phyloP scores from a whole-genome alignment of 2,113 vertebrate species.

The Periophthalmus modestus region DNA sequence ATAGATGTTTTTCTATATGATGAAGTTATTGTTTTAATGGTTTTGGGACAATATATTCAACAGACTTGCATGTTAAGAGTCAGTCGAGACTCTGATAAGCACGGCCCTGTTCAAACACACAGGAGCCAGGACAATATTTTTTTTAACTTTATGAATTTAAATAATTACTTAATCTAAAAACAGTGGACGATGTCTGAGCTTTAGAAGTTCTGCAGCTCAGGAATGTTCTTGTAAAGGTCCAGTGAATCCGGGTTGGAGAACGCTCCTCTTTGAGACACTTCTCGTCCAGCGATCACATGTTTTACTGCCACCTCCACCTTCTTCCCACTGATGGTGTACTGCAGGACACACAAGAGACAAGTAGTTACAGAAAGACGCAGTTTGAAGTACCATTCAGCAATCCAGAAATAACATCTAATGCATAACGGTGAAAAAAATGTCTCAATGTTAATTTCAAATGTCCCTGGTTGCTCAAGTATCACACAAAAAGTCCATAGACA shows the following conservation, averaged over 20 bases:
- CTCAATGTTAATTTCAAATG: too few species aligned
- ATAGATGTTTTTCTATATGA: not conserved
- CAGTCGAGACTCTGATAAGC: not conserved
- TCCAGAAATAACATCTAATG: not conserved
- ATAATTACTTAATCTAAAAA: constrained; percentile 36
- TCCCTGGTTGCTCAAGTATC: too few species aligned
- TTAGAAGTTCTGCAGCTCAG: constrained; percentile 91
- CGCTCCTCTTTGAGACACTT: constrained; percentile 84
- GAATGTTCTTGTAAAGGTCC: constrained; percentile 90
- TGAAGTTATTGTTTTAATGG: not conserved
- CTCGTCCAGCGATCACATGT: constrained; percentile 87
- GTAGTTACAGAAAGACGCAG: not conserved
- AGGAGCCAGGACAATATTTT: not conserved
- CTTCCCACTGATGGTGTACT: constrained; percentile 96
- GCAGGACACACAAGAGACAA: constrained; percentile 17
- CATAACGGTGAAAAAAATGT: not conserved
- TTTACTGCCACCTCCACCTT: constrained; percentile 98
- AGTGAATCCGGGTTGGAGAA: constrained; percentile 94
- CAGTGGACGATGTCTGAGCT: constrained; percentile 7
- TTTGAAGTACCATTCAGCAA: not conserved
- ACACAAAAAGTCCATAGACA: too few species aligned
- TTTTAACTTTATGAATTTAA: constrained; percentile 6
- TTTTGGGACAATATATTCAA: not conserved
- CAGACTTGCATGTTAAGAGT: not conserved
- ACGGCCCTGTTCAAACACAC: not conserved